Evolutionary conservation across 2,113 vertebrate species (phyloP), one percentile per base, ranked within the genome.

Genomic region (Connochaetes taurinus): DNA sequence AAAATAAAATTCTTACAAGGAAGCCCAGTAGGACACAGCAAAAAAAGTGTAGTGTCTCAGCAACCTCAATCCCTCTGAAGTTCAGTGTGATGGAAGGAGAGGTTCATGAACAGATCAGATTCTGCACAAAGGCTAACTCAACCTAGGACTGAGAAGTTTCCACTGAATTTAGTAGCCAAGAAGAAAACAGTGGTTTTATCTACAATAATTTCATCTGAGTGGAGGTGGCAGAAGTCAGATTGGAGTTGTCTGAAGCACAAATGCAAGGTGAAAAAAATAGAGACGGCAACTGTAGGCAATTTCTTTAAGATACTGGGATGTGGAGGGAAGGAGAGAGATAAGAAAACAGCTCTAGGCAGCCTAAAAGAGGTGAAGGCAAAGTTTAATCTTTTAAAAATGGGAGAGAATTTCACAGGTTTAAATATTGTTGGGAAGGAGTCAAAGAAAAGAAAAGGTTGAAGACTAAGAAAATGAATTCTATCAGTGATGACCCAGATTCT

Each of bases 171-270:
- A 50, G 52, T 27, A 90, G 57, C 89, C 93, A 90, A 64, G 80
- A 89, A 90, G 55, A 84, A 85, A 95, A 19, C 31, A 43, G 67
- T 83, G 53, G 94, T 90, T 96, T 94, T 85, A 80, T 90, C 88
- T 43, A 45, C 40, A 76, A 50, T 47, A 64, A 52, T 87, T 87
- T 71, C 89, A 55, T 31, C 36, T 36, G 43, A 83, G 57, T 25
- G 55, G 80, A 87, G 50, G 85, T 60, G 87, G 71, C 60, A 90
- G 91, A 83, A 92, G 25, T 78, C 87, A 90, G 87, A 78, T 0
- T 67, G 9, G 3, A 60, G 85, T 80, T 95, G 87, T 95, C 58
- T 67, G 55, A 94, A 86, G 45, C 29, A 95, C 33, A 95, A 89
- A 89, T 7, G 25, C 8, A 82, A 91, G 29, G 40, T 84, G 64